Conservation (phyloP, 1,140 invertebrate genomes). For the Panagrolaimus sp. region DNA sequence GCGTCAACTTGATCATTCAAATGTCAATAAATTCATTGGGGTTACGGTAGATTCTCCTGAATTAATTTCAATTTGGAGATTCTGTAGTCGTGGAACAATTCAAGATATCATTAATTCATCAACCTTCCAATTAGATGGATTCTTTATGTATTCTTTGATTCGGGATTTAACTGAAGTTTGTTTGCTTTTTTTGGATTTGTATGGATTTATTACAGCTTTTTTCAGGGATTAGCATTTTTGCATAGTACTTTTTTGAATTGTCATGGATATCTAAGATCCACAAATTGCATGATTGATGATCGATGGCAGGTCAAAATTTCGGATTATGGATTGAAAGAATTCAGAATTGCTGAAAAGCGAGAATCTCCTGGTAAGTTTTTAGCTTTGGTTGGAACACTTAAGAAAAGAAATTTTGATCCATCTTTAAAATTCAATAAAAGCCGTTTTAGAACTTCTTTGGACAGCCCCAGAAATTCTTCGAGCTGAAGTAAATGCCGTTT, state of each 20-base stretch:
- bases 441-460: conserved; percentile 26
- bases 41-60: conserved; percentile 9
- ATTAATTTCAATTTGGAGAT: conserved; percentile 24
- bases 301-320: conserved; percentile 44
- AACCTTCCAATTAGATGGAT: neutral
- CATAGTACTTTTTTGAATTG: conserved; percentile 26
- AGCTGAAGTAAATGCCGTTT: conserved; percentile 12
- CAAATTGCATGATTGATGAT: conserved; percentile 43
- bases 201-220: conserved; percentile 20
- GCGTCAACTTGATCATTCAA: conserved; percentile 26
- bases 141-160: neutral
- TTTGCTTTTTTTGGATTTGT: neutral
- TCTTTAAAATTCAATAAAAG: neutral
- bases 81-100: conserved; percentile 13
- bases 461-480: conserved; percentile 36
- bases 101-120: neutral
- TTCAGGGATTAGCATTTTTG: conserved; percentile 20
- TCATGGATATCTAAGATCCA: conserved; percentile 34
- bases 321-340: conserved; percentile 38
- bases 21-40: conserved; percentile 30
- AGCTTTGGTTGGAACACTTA: no score
- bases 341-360: conserved; percentile 21
- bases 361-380: conserved; percentile 21
- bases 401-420: no score
- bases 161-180: conserved; percentile 6